Base-by-base conservation (phyloP, 2,888 invertebrate species). In the Pachymerium ferrugineum region DNA sequence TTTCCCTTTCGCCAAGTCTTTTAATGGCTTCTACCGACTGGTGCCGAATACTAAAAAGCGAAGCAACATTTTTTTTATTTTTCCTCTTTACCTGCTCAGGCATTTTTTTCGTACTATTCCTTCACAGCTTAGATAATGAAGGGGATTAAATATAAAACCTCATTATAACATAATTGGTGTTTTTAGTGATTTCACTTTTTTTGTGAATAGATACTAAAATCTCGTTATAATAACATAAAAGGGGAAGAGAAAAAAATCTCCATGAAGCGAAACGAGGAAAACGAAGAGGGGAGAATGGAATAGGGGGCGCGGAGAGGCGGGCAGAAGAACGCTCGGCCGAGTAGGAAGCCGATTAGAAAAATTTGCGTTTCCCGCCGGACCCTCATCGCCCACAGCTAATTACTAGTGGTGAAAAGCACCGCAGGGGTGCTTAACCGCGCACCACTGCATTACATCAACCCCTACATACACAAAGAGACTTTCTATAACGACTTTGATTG, bases 11-110 rank as follows among this genome's bases (percentile, higher is more conserved):
- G 70, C 70, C 70, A 62, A 62, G 62, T 62, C 62, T 62, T 62
- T 62, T 69, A 69, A 69, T 69, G 70, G 31, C 19, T 33, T 69
- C 70, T 29, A 69, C 70, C 70, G 70, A 69, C 70, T 69, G 70
- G 70, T 33, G 70, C 70, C 70, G 70, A 69, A 69, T 69, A 69
- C 70, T 33, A 69, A 69, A 69, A 30, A 33, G 31, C 31, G 70
- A 8, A 69, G 70, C 62, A 62, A 62, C 28, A n/a, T 47, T 62
- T 62, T 62, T 62, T 35, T 69, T 22, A 2, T 12, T 67, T 8
- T 19, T 16, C 5, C 16, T 31, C 30, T 69, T 33, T 69, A 69
- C 33, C 71, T 28, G 38, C 16, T 29, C 35, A 22, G 28, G 28
- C 28, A 16, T 69, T 30, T 69, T 16, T 30, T 33, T 69, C 31